Evolutionary conservation across 2,888 invertebrate genomes (phyloP), one percentile per base, ranked within the genome.

Genomic region (Macrophya alboannulata): DNA sequence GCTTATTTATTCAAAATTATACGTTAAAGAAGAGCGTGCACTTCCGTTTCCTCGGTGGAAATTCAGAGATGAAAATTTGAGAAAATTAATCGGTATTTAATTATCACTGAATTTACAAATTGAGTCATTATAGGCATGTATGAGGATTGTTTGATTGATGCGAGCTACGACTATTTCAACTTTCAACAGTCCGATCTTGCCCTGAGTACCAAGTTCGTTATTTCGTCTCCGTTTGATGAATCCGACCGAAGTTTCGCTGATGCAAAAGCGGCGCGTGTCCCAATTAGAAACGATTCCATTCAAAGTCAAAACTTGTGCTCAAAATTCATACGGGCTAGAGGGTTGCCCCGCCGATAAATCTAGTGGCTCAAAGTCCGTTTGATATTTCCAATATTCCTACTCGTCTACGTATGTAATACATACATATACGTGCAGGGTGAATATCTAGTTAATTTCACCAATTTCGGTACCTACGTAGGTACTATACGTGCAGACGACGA

Each of bases 221-320:
- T 74, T 74, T 74, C 25, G 43, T 43, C 72, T 21, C n/a, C 43
- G 72, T 74, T 74, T 43, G 72, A 74, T 74, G 21, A 17, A 74
- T 0, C 43, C 72, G 37, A 31, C 3, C 21, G 9, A 21, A 72
- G 40, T 72, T 72, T 45, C 21, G 6, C n/a, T n/a, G 21, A 21
- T 74, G 43, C 21, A 45, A 74, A 45, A 37, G 15, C 68, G 12
- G 37, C 68, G 68, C 68, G 68, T 68, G 68, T 45, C 77, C 77
- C 48, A 77, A 77, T 77, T 77, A 77, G 40, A 77, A 77, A 51
- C 55, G 31, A 51, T 55, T 17, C 51, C 15, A 55, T 77, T 48
- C 51, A 77, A 77, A 77, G 48, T 77, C 77, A 77, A 55, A 55
- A 51, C 51, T 51, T 77, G 15, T 55, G 77, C 55, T 77, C 21